phyloP scores from a whole-genome alignment of 64 coral and sea anemone genomes.

The Porites australiensis region DNA sequence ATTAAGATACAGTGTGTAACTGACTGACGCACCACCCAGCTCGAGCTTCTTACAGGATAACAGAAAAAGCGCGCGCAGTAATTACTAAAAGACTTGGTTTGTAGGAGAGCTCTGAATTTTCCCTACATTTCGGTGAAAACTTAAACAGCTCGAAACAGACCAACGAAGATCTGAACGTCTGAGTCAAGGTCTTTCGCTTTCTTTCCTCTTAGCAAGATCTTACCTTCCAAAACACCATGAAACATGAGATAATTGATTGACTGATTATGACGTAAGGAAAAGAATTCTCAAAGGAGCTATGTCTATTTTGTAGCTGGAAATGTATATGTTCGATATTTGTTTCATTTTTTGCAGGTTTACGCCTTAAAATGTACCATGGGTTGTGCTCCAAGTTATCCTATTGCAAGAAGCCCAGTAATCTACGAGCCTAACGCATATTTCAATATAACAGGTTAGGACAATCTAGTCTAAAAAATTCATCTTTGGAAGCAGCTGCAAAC shows the following conservation, averaged over 20 bases:
- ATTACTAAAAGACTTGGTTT: too few species aligned
- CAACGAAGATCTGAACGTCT: too few species aligned
- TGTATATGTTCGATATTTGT: not conserved
- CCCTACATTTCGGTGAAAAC: too few species aligned
- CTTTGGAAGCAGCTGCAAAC: too few species aligned
- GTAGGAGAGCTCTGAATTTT: too few species aligned
- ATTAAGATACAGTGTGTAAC: too few species aligned
- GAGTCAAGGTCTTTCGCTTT: too few species aligned
- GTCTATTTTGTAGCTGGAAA: not conserved
- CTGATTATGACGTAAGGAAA: conserved; percentile 33
- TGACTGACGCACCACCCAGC: too few species aligned
- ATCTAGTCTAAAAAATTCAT: not conserved
- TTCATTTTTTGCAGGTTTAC: not conserved
- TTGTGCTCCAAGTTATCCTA: conserved; percentile 87
- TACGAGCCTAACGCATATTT: conserved; percentile 75
- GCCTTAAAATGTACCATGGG: conserved; percentile 84
- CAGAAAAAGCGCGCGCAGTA: too few species aligned
- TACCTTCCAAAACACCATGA: too few species aligned
- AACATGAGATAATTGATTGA: not conserved
- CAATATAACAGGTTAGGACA: conserved; percentile 69
- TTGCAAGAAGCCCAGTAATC: conserved; percentile 75
- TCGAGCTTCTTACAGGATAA: too few species aligned
- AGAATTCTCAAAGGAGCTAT: not conserved
- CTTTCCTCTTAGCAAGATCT: not conserved
- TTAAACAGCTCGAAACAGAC: too few species aligned